Base-by-base conservation (phyloP, 2,888 invertebrate genomes). In the Yponomeuta evonymella region DNA sequence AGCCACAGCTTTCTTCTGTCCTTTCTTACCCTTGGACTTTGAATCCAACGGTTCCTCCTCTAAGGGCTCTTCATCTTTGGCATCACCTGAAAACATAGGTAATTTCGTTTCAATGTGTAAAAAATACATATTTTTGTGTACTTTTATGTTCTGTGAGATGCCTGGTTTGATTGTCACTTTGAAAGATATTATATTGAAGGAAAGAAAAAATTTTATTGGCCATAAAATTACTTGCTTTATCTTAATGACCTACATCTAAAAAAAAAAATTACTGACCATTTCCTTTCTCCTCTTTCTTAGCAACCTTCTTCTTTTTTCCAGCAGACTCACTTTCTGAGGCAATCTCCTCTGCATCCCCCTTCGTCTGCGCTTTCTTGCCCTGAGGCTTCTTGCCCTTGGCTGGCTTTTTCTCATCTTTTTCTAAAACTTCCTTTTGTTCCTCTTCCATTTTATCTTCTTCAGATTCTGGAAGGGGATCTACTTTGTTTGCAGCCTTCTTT, bases 1-100 rank as follows among this genome's bases (percentile, higher is more conserved):
- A 23, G 23, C 85, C 2, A 75, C 77, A 36, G 76, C 79, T 73
- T 92, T 93, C 75, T 90, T 89, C 69, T 79, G 79, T 10, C 83
- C 88, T 72, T 85, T 79, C 76, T 88, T 88, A 48, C 87, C 83
- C 79, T 90, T 92, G 29, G 77, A 79, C 75, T 88, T 88, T 0
- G 80, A 74, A 72, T 75, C 73, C 23, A 70, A 67, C n/a, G 63
- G 72, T 73, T 71, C 67, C 48, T 83, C 83, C n/a, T 87, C 87
- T 29, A 77, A 79, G 70, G 75, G 79, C 58, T 83, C 84, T 2
- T 85, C 86, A 62, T 81, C 83, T 72, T 84, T 84, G 70, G 74
- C 10, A 72, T 88, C 88, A 71, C 79, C 87, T 88, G 73, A 43
- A 82, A 81, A 68, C 33, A 65, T 23, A 23, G 29, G 5, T 29